Evolutionary conservation across 35 echinoderm and acorn worm genomes (phyloP).

Genomic region (Chiridota heheva): DNA sequence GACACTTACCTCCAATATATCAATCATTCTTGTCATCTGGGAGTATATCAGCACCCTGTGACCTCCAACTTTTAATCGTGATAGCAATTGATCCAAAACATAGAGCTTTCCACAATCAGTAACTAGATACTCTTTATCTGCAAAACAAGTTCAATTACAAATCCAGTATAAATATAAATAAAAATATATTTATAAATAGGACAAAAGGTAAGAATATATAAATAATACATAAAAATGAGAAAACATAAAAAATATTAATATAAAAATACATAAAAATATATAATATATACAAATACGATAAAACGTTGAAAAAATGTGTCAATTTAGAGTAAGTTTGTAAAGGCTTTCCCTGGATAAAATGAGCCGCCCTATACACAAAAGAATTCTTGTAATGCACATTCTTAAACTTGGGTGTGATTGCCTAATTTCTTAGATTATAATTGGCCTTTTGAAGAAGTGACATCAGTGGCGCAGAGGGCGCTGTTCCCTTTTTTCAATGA

Average conservation of each 20-base stretch:
- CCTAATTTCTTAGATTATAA: too few species aligned
- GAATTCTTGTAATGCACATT: too few species aligned
- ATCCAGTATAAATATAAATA: too few species aligned
- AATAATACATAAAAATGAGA: too few species aligned
- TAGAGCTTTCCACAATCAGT: conserved; percentile 93
- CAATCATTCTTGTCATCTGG: conserved; percentile 99
- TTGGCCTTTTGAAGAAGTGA: too few species aligned
- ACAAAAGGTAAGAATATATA: not conserved
- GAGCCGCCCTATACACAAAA: too few species aligned
- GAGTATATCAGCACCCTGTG: conserved; percentile 98
- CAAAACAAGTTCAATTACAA: conserved; percentile 1
- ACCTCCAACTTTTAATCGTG: conserved; percentile 71
- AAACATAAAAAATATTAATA: not conserved
- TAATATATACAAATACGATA: too few species aligned
- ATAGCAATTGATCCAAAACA: conserved; percentile 77
- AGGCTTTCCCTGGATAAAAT: not conserved
- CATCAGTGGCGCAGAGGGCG: too few species aligned
- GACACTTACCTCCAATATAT: conserved; percentile 91
- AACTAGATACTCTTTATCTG: conserved; percentile 86
- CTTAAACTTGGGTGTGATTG: too few species aligned
- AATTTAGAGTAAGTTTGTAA: too few species aligned
- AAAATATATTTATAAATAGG: not conserved
- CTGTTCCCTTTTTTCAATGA: too few species aligned
- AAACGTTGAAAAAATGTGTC: too few species aligned
- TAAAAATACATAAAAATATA: not conserved